Base-by-base conservation (phyloP, 2,797 vertebrate genomes). In the Malurus leucopterus region DNA sequence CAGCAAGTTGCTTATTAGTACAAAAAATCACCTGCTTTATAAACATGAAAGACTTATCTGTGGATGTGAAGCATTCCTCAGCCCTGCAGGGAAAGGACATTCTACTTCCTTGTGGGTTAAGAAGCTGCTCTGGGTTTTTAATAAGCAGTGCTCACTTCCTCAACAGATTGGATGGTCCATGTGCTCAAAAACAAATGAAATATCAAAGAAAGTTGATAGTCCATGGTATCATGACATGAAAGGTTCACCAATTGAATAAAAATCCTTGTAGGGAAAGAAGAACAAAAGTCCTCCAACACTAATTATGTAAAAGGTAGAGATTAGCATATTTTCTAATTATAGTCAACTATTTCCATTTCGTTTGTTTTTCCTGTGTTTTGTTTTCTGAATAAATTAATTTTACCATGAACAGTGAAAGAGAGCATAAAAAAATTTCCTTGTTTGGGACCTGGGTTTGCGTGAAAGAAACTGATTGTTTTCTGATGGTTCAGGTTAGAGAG, bases 221-320 rank as follows among this genome's bases (percentile, higher is more conserved):
- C 23, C 0, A 0, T 61, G 23, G 5, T 43, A 18, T 30, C 44
- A 17, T 71, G 32, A 79, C 9, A 17, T 36, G 16, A 38, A 54
- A 83, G 2, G 2, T 23, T 62, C 65, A 29, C 3, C 1, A 6
- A n/a, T 36, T 2, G 24, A 58, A 29, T 54, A 29, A 75, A 63
- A 65, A 21, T 27, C 7, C 2, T 29, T 61, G 15, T 11, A 18
- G 7, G 7, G 7, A 51, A 69, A 77, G 15, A 73, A 12, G 6
- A n/a, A 40, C 4, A 53, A 19, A 72, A 54, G 3, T 82, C 11
- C 24, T 69, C 20, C 41, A 32, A 17, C 43, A 3, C 3, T 54
- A 76, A 46, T 50, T 57, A 46, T 15, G 8, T 38, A 43, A 69
- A 64, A 69, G 22, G 9, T 55, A 15, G 29, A 24, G 9, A 82